phyloP scores from a whole-genome alignment of 37 sponge, comb jelly and placozoan genomes.

The Bolinopsis microptera region DNA sequence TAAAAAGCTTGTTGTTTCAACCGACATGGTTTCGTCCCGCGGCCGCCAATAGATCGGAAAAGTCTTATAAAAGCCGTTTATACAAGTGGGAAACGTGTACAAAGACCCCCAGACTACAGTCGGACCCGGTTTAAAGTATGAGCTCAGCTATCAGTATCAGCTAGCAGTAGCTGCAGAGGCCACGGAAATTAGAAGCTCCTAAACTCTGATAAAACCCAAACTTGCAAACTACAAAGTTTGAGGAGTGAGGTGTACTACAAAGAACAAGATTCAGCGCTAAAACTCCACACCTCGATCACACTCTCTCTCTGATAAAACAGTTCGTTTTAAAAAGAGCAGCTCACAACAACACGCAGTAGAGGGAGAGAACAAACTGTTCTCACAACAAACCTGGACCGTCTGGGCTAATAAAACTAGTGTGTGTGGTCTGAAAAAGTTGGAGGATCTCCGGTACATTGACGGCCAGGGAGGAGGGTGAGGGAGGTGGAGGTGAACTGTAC shows the following conservation, averaged over 20 bases:
- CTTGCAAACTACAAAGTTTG: too few relatives aligned
- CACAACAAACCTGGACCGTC: not conserved
- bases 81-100: not conserved
- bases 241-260: not conserved
- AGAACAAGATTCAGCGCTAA: not conserved
- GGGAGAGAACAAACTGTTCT: not conserved
- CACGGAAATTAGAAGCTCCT: not conserved
- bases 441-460: not conserved
- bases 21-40: not conserved
- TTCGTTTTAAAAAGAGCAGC: not conserved
- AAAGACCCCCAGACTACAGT: not conserved
- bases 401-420: not conserved
- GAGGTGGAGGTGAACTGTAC: not conserved
- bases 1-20: too few relatives aligned
- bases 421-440: not conserved
- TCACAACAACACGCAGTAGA: too few relatives aligned
- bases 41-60: not conserved
- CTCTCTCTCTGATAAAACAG: too few relatives aligned
- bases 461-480: not conserved
- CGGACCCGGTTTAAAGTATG: too few relatives aligned
- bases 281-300: too few relatives aligned
- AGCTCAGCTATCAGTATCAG: too few relatives aligned
- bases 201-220: too few relatives aligned
- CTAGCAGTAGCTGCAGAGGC: too few relatives aligned
- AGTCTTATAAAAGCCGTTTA: not conserved